Percentiles rank a stretch among this genome's conserved stretches.
These are phyloP conservation scores for Dinothrombium tinctorium DNA, from an alignment of 1,140 invertebrate genomes.

Conservation along the genomic window DNA sequence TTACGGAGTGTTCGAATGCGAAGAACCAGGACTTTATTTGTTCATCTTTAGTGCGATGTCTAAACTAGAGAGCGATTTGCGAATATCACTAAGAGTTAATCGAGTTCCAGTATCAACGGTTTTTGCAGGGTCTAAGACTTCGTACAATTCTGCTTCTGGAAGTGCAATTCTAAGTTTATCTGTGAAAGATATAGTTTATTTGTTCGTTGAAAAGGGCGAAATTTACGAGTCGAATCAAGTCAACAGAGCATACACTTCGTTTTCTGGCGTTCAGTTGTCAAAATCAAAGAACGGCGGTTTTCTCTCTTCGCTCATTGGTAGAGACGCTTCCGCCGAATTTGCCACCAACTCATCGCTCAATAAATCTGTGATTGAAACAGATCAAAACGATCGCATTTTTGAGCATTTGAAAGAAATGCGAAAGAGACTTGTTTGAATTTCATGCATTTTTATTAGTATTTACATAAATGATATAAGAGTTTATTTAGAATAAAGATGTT, in stretches of 20 bases:
- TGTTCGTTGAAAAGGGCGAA: conserved; percentile 10
- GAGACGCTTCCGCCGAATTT: no score
- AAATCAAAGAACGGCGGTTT: neutral
- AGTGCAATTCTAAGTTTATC: conserved; percentile 1
- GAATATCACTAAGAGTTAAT: conserved; percentile 8
- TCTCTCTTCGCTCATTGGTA: neutral
- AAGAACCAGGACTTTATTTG: conserved; percentile 9
- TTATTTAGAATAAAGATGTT: no score
- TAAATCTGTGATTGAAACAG: no score
- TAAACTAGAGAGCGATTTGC: neutral
- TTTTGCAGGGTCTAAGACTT: neutral
- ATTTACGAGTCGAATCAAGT: conserved; percentile 8
- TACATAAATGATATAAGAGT: no score
- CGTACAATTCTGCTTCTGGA: conserved; percentile 1
- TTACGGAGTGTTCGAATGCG: conserved; percentile 8
- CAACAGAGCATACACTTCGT: conserved; percentile 7
- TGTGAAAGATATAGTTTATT: conserved; percentile 9
- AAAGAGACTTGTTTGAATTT: no score
- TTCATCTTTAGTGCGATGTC: conserved; percentile 7
- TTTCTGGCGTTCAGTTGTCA: conserved; percentile 2
- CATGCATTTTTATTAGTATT: no score
- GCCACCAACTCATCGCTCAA: no score
- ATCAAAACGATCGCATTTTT: no score
- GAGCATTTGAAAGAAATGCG: no score
- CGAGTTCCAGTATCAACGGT: conserved; percentile 6